Evolutionary conservation across 1,140 invertebrate species (phyloP), one percentile per base, ranked within the genome.

Genomic region (Batillaria attramentaria): DNA sequence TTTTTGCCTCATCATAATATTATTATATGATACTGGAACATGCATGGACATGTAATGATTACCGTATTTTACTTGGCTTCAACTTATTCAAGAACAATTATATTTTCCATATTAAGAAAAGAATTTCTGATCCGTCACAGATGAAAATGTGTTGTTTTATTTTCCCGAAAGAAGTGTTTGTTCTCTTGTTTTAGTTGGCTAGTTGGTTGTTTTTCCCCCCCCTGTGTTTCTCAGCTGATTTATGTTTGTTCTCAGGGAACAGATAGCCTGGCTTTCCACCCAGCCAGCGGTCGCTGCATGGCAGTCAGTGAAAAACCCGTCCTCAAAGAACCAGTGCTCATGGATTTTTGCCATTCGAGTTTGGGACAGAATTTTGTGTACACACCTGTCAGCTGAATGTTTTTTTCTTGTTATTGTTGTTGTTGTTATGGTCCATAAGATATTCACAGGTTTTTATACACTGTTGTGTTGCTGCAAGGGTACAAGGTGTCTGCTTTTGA

Each of bases 261-360:
- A 24, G 24, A 72, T 20, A 77, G 39, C 31, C 60, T 79, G 46
- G 50, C 77, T 5, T 83, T 81, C 60, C 80, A 83, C 60, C 74
- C 79, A 46, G 76, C 42, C n/a, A 83, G 82, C 74, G 82, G 82
- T 5, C 75, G 79, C 50, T 83, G 82, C 69, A 24, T 83, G 57
- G 54, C 66, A 37, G 60, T 79, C 28, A 20, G 31, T 37, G 41
- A 54, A 20, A 33, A 37, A n/a, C 35, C 43, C 5, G 60, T 46
- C 13, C 10, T 18, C 16, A 66, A 57, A 31, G 39, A 69, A n/a
- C 41, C 42, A 13, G 43, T 76, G 8, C n/a, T 76, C 37, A 31
- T 66, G 57, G 41, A 41, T 10, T 74, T 73, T 65, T 68, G 72
- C 24, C 72, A 37, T 5, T 31, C 46, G 13, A 5, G 35, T 31